phyloP scores from a whole-genome alignment of 2,888 invertebrate species.

The Sphaerophoria rueppellii region DNA sequence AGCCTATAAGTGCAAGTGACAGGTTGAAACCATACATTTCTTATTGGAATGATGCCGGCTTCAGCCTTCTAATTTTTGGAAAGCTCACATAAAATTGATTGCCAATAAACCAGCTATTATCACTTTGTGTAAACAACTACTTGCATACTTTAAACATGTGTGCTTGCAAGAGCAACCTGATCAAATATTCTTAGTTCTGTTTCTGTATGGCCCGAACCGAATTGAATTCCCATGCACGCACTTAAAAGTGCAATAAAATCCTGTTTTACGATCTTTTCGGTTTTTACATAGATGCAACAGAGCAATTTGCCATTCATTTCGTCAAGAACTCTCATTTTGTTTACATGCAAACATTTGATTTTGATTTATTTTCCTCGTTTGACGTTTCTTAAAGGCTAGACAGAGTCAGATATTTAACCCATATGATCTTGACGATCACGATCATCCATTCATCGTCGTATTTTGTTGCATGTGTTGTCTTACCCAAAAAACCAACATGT shows the following conservation, averaged over 20 bases:
- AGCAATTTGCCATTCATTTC: slow-evolving; percentile 59
- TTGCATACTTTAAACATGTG: slow-evolving; percentile 56
- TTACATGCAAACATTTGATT: slow-evolving; percentile 49
- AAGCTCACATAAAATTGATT: not conserved
- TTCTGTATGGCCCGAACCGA: slow-evolving; percentile 10
- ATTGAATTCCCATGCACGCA: slow-evolving; percentile 64
- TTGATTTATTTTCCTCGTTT: slow-evolving; percentile 24
- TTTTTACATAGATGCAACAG: slow-evolving; percentile 58
- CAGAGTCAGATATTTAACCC: slow-evolving; percentile 62
- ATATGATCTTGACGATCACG: slow-evolving; percentile 22
- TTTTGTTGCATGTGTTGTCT: slow-evolving; percentile 26
- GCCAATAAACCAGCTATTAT: slow-evolving; percentile 61
- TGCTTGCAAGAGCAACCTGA: slow-evolving; percentile 63
- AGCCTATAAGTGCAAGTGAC: no score
- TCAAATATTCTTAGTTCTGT: slow-evolving; percentile 47
- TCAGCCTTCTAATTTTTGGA: not conserved
- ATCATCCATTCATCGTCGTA: slow-evolving; percentile 38
- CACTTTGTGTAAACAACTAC: slow-evolving; percentile 68
- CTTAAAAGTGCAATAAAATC: slow-evolving; percentile 72
- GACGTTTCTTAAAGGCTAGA: slow-evolving; percentile 64
- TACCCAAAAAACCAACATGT: slow-evolving; percentile 23
- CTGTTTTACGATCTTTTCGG: slow-evolving; percentile 68
- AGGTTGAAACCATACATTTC: no score
- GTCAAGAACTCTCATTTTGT: slow-evolving; percentile 26
- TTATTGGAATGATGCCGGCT: not conserved